Base-by-base conservation (phyloP, 2,113 vertebrate species). In the Tricholaema leucomelas region DNA sequence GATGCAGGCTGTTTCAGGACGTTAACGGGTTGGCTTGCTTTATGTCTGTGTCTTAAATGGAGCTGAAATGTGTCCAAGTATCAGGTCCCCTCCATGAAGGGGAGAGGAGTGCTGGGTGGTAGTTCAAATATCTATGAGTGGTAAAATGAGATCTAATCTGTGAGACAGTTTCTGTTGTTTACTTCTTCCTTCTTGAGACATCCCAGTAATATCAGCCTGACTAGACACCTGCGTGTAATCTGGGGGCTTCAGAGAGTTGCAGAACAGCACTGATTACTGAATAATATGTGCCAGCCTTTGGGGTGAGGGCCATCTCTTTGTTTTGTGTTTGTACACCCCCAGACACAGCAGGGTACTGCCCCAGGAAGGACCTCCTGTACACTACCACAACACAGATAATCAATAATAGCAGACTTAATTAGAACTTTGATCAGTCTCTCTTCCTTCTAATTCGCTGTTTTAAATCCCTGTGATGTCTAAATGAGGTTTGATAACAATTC, bases 371-470 rank as follows among this genome's bases (percentile, higher is more conserved):
- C 74, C 93, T 92, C 16, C 2, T 82, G 67, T 82, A 52, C 46
- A 5, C 64, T 64, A 15, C 88, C 63, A 33, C 67, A 89, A 55
- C 64, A 85, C n/a, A 80, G 65, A 95, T 83, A 91, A 94, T 95
- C 92, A 87, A 87, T 93, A 94, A 85, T n/a, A 95, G 60, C 93
- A 94, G 90, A 87, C 72, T 89, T 91, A 95, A 91, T 93, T 91
- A 87, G 75, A 85, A 83, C 90, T 88, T 92, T 84, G 81, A 82
- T 95, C 59, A 59, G 80, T 85, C 61, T 87, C 65, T 88, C 66
- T 81, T 91, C 77, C 40, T 92, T 73, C 66, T 84, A 88, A 35
- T 96, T 93, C 3, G 0, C 72, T 10, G 66, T 66, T 94, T 63
- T 78, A 88, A 92, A 75, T 91, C 74, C 61, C 52, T 90, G 79